Base-by-base conservation (phyloP, 2,888 invertebrate genomes). In the Nymphalis c-album region DNA sequence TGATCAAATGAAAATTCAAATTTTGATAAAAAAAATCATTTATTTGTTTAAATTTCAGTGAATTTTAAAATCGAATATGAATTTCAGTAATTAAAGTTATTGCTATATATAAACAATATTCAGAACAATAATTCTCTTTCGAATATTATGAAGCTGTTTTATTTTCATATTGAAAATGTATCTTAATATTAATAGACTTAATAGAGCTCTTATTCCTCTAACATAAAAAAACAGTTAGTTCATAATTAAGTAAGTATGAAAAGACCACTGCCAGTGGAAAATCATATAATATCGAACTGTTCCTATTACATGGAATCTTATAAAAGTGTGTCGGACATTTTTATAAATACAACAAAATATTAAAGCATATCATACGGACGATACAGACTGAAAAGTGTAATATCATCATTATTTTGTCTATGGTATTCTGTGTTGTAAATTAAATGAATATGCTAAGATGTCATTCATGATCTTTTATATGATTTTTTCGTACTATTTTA, bases 391-490 rank as follows among this genome's bases (percentile, higher is more conserved):
- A 73, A 63, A 59, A 59, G n/a, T 10, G 1, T 18, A 57, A 70
- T 74, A 73, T 74, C 65, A 69, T 75, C 74, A 62, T 45, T 35
- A 26, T 64, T 64, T 46, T 75, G 71, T 81, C 75, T 81, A 82
- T 77, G 75, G 80, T 80, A 80, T 77, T 78, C 73, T 71, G 78
- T 80, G 78, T 77, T 77, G 51, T 58, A 64, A 60, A 50, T 63
- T 48, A 47, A 47, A 51, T 57, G 55, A 51, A 18, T 57, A 58
- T 26, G 50, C 58, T 58, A 63, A 68, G 50, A 60, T 68, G 73
- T 74, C 72, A 75, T 77, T 78, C 76, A 74, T 76, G 72, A 64
- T 73, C 57, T 69, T 67, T 51, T 63, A 64, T 62, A 67, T 58
- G 40, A 58, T 64, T 65, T 73, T 70, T 62, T 65, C 67, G 40